Base-by-base conservation (phyloP, 1,140 invertebrate genomes). In the Pomacea maculata region DNA sequence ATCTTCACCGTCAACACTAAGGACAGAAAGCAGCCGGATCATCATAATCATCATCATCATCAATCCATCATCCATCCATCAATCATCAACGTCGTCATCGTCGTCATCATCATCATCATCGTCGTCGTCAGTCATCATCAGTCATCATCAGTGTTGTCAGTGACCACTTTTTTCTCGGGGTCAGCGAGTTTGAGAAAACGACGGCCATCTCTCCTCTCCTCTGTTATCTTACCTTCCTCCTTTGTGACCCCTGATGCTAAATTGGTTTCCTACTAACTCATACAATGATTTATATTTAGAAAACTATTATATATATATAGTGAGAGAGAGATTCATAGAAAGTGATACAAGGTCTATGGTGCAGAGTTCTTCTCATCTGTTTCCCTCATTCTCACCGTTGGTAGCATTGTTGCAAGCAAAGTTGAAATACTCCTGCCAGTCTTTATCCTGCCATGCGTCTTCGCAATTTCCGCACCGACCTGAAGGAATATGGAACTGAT, bases 401-500 rank as follows among this genome's bases (percentile, higher is more conserved):
- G 82, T 64, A 25, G 84, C 68, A 61, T 85, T 85, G 0, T 57
- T 72, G 71, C 84, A 85, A 61, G 84, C 80, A 72, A 73, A 83
- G 34, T 80, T 82, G 70, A 82, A 78, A 19, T 80, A 68, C 11
- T 82, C 77, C n/a, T 73, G 52, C 84, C 84, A 85, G n/a, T 68
- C 63, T 29, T 82, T 79, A 10, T 81, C 78, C 25, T 75, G 57
- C 82, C 80, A 83, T 15, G 54, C 65, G 34, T 85, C 80, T 72
- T 85, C 84, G 68, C 84, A 85, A 19, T 25, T 61, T 21, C 80
- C 74, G 73, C 82, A 83, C 17, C 84, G 82, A 70, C 84, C 84
- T 85, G 82, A 4, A 45, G 19, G 21, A 12, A 52, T 8, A 17
- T 1, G 6, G 6, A 45, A 45, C 6, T 45, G 34, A 45, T 45